Evolutionary conservation across 2,797 vertebrate genomes (phyloP).

Genomic region (Labroides dimidiatus): DNA sequence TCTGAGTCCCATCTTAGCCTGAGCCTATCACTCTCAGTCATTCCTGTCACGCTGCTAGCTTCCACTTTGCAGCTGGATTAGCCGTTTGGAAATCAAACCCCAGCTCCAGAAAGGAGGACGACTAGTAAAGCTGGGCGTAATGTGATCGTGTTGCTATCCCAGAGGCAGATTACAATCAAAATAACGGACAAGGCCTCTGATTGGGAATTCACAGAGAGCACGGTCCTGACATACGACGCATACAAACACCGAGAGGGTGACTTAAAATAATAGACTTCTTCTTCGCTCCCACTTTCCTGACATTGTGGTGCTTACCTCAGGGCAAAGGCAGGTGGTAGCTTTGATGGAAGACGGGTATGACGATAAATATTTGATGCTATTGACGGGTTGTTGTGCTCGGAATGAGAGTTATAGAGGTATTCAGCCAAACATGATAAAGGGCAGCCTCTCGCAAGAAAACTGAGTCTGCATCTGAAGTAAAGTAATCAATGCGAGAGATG

Average conservation of each 20-base stretch:
- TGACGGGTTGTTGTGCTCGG: conserved; percentile 69
- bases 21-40: conserved; percentile 41
- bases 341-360: conserved; percentile 85
- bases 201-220: conserved; percentile 56
- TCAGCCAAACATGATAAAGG: conserved; percentile 52
- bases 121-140: conserved; percentile 19
- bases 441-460: conserved; percentile 15
- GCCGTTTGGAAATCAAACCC: conserved; percentile 54
- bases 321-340: conserved; percentile 75
- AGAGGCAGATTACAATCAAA: conserved; percentile 54
- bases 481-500: conserved; percentile 25
- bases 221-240: conserved; percentile 56
- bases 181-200: conserved; percentile 33
- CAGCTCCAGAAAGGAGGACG: conserved; percentile 20
- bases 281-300: conserved; percentile 60
- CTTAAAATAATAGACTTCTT: conserved; percentile 68
- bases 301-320: conserved; percentile 67
- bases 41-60: conserved; percentile 22
- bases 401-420: conserved; percentile 48
- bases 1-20: not conserved
- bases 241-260: conserved; percentile 36
- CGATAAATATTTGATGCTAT: conserved; percentile 89
- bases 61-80: conserved; percentile 43
- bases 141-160: conserved; percentile 35
- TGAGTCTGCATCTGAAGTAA: conserved; percentile 30